Base-by-base conservation (phyloP, 2,113 vertebrate species). In the Eulacestoma nigropectus region DNA sequence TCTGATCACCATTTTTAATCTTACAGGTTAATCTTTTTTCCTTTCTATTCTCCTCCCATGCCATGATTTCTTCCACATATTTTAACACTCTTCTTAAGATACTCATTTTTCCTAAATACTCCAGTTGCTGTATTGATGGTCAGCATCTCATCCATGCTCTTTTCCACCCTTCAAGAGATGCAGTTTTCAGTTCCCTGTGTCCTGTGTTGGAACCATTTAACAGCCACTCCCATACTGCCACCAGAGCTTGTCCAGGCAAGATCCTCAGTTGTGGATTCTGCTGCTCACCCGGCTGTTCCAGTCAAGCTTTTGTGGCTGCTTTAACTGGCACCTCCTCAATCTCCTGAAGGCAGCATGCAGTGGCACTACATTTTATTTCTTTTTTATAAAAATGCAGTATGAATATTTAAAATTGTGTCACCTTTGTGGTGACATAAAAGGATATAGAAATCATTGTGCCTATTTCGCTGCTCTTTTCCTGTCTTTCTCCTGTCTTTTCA, bases 401-500 rank as follows among this genome's bases (percentile, higher is more conserved):
- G 60, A 52, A 29, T 59, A 30, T 10, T 2, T 27, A 8, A 57
- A 19, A 16, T 12, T 64, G 11, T 55, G 72, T 21, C 49, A 46
- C 27, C 42, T 64, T 49, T 55, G 22, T 67, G n/a, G 49, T 39
- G 33, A 46, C 65, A 49, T 20, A 41, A 60, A 70, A 50, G 10
- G 44, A 73, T 73, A 56, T 16, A 86, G 69, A 80, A 87, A 50
- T 64, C 20, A 19, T 13, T 73, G 32, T 87, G 76, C 37, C 53
- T 72, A 32, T 23, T 90, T 86, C 53, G 41, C 50, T 93, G 20
- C 37, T 89, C 16, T 57, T 68, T 68, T 86, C 42, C 52, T 75
- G 12, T 89, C 91, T 89, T 3, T 93, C 69, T 97, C 22, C 68
- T 96, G 64, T 95, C 83, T 90, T 93, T 93, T 78, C 93, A 93